phyloP scores from a whole-genome alignment of 2,797 vertebrate genomes.

The Gallinago nigripennis region DNA sequence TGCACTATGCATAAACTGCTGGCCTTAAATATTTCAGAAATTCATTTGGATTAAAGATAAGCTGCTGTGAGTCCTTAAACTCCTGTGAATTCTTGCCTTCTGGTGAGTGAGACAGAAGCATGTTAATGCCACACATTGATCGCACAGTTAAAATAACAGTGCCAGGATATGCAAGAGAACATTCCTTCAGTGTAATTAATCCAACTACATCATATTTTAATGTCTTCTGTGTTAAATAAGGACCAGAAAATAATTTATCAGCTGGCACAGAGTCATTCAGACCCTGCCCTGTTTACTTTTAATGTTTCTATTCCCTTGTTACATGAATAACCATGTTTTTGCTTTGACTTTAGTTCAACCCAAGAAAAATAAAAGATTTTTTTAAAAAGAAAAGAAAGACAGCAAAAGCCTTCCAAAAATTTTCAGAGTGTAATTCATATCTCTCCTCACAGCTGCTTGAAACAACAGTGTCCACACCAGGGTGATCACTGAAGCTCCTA shows the following conservation, averaged over 20 bases:
- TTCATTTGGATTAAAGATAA: slow-evolving; percentile 49
- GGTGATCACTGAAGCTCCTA: neutral
- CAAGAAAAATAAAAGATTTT: neutral
- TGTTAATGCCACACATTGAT: neutral
- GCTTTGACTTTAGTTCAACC: neutral
- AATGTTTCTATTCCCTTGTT: neutral
- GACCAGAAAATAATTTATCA: neutral
- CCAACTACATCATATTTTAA: neutral
- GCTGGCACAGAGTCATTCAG: neutral
- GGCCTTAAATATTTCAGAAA: neutral
- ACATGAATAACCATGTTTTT: neutral
- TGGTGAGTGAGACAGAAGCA: slow-evolving; percentile 7
- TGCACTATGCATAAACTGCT: neutral
- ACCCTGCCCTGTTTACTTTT: neutral
- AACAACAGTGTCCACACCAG: neutral
- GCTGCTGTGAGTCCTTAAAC: slow-evolving; percentile 5
- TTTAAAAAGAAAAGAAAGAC: neutral
- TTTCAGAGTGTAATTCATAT: neutral
- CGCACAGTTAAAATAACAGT: slow-evolving; percentile 34
- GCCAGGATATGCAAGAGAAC: neutral
- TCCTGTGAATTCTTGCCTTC: slow-evolving; percentile 46
- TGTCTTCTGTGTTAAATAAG: neutral
- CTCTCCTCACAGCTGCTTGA: neutral
- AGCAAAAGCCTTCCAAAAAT: neutral
- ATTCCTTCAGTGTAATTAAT: neutral